Evolutionary conservation across 2,113 vertebrate species (phyloP), one percentile per base, ranked within the genome.

Genomic region (Psettodes erumei): DNA sequence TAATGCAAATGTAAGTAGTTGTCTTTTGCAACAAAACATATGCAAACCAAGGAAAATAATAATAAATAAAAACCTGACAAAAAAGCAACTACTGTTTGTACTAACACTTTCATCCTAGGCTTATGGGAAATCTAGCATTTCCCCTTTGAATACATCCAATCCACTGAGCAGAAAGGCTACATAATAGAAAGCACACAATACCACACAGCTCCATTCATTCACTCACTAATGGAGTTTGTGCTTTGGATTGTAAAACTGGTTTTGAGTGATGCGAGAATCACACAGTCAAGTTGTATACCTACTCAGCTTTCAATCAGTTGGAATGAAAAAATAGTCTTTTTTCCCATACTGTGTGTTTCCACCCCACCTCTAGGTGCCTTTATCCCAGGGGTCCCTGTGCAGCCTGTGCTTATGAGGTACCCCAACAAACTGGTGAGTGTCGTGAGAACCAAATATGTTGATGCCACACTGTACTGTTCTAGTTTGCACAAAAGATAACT

Each of bases 361-460:
- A 58, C 6, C 3, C 3, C 54, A 25, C 28, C 27, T 75, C 0
- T 54, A 99, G 98, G 97, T 63, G 98, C 97, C 81, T 99, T 99
- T 82, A 88, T 98, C 83, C 96, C 98, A 19, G 94, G 86, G 21
- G 97, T 97, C 61, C 95, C 97, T 1, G 96, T 99, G 32, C 98
- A 99, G 51, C 97, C 97, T 0, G 82, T 99, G 47, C 48, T 99
- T n/a, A 92, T 99, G 37, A 94, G 96, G 50, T 99, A 99, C 62
- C 97, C 96, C 56, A 99, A 99, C 89, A 95, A 73, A 50, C 79
- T 97, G 94, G 98, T 99, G 86, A 93, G 96, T 86, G 33, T 47
- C 6, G 3, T 28, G 16, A 48, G 42, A 65, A 37, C 21, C 21
- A 27, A 13, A 53, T n/a, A 40, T 27, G 25, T 25, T 42, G 25